Percentiles rank a stretch among this genome's conserved stretches.
These are phyloP conservation scores for Zaprionus bogoriensis DNA, from an alignment of 2,888 invertebrate genomes.

Conservation along the genomic window DNA sequence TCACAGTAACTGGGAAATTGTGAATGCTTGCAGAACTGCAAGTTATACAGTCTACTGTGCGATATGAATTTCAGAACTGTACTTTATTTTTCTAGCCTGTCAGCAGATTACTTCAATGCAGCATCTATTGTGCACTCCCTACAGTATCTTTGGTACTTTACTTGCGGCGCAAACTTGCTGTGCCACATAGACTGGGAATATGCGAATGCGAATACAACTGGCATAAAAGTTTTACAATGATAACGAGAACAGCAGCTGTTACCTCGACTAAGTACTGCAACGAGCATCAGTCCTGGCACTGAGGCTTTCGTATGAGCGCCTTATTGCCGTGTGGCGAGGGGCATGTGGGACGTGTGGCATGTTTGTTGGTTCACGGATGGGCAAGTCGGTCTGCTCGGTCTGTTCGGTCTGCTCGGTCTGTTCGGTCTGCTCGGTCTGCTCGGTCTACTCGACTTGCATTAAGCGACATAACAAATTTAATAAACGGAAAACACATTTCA, in stretches of 20 bases:
- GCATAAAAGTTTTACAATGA: constrained; percentile 60
- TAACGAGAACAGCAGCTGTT: constrained; percentile 29
- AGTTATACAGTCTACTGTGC: too few relatives aligned
- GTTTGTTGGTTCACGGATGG: constrained; percentile 15
- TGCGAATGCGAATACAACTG: constrained; percentile 23
- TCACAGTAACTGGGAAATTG: too few relatives aligned
- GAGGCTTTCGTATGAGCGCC: background rate
- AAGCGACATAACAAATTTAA: constrained; percentile 57
- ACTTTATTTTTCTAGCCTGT: background rate
- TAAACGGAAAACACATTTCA: constrained; percentile 48
- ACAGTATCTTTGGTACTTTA: constrained; percentile 2
- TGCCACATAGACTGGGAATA: background rate
- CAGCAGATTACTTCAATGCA: background rate
- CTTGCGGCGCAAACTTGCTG: background rate
- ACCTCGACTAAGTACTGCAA: constrained; percentile 1
- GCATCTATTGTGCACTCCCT: background rate
- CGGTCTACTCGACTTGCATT: constrained; percentile 15
- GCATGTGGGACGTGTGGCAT: constrained; percentile 32
- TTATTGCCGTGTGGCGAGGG: constrained; percentile 9
- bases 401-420: too few relatives aligned
- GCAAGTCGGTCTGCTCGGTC: background rate
- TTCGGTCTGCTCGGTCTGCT: background rate
- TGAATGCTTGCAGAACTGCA: too few relatives aligned
- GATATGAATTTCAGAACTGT: constrained; percentile 17
- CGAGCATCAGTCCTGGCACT: background rate